Evolutionary conservation across 35 echinoderm and acorn worm species (phyloP).

Genomic region (Eucidaris tribuloides): DNA sequence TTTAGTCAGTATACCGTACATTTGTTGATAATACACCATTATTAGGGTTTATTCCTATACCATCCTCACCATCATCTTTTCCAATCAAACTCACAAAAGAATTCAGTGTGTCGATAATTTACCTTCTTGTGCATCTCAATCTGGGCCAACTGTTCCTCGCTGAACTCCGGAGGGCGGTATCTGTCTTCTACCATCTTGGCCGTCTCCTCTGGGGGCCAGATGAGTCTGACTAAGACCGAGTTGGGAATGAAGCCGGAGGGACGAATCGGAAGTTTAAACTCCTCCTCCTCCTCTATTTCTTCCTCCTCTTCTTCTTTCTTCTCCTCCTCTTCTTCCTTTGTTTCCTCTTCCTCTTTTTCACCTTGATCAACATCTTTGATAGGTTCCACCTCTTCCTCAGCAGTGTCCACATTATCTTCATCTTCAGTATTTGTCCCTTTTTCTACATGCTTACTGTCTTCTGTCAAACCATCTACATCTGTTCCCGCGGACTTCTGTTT

Average conservation of each 20-base stretch:
- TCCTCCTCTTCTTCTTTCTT: not conserved
- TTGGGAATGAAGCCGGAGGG: constrained; percentile 96
- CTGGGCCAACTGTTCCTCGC: constrained; percentile 83
- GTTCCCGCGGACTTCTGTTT: not conserved
- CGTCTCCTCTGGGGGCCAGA: constrained; percentile 88
- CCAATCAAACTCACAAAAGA: no score
- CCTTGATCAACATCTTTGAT: not conserved
- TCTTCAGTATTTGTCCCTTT: not conserved
- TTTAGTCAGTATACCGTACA: no score
- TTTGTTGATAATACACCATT: no score
- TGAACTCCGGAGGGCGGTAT: constrained; percentile 75
- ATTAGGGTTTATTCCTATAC: no score
- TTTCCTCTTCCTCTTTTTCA: not conserved
- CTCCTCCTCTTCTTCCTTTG: constrained; percentile 24
- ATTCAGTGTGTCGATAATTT: no score
- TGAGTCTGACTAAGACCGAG: constrained; percentile 79
- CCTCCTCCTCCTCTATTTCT: not conserved
- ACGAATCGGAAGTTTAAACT: constrained; percentile 64
- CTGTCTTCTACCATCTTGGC: constrained; percentile 46
- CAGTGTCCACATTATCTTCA: not conserved
- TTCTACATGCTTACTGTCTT: not conserved
- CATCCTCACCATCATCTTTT: no score
- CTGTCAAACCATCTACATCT: not conserved
- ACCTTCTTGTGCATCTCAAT: constrained; percentile 32
- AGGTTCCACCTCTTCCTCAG: constrained; percentile 3